phyloP scores from a whole-genome alignment of 2,888 invertebrate species.

The Villa cingulata region DNA sequence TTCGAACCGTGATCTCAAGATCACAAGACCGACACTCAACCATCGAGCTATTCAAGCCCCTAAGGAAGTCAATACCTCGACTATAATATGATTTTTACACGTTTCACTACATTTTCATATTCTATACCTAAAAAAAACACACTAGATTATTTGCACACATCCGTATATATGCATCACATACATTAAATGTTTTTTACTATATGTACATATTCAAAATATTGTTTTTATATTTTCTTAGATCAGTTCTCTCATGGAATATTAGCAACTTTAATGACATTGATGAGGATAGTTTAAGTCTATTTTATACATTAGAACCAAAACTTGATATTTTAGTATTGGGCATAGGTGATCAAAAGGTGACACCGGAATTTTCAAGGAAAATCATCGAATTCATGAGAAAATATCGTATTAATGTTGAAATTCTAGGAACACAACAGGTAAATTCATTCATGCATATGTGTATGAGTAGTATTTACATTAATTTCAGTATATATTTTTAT shows the following conservation, averaged over 20 bases:
- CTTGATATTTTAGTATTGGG: constrained; percentile 65
- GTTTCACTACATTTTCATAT: no score
- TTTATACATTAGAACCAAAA: constrained; percentile 70
- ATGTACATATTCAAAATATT: no score
- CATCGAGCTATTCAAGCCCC: no score
- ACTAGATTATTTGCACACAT: background rate
- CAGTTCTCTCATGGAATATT: constrained; percentile 76
- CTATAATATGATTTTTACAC: no score
- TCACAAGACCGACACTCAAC: no score
- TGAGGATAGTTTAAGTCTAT: constrained; percentile 61
- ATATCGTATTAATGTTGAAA: constrained; percentile 56
- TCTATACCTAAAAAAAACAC: no score
- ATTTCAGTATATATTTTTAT: background rate
- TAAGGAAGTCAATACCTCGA: no score
- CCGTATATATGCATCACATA: background rate
- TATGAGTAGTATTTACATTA: background rate
- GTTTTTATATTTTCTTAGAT: no score
- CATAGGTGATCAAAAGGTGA: constrained; percentile 43
- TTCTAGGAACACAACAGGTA: constrained; percentile 48
- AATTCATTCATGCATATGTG: background rate
- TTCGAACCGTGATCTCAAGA: no score
- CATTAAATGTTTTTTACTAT: constrained; percentile 15
- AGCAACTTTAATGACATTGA: constrained; percentile 49
- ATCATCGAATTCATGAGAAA: constrained; percentile 39
- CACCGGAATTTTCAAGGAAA: constrained; percentile 31